These are phyloP conservation scores for Drosophila koepferae DNA, from an alignment of 2,888 invertebrate genomes.

Conservation along the genomic window DNA sequence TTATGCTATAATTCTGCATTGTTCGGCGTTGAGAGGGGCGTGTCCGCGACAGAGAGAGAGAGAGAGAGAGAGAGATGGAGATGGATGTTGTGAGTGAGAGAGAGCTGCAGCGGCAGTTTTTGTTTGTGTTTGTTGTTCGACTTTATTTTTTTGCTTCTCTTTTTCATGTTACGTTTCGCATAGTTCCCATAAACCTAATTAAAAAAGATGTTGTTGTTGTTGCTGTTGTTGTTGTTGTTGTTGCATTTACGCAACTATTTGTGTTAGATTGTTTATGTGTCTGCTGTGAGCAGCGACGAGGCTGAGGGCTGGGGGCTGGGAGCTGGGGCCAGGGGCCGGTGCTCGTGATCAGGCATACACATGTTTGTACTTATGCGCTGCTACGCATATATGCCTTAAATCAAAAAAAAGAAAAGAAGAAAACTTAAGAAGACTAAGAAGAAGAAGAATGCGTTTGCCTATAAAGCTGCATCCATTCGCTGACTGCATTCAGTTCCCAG, in stretches of 20 bases:
- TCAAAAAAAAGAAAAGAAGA: background rate
- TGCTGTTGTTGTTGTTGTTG: conserved; percentile 38
- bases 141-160: conserved; percentile 32
- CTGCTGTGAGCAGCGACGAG: background rate
- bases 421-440: background rate
- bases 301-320: too few relatives aligned
- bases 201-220: conserved; percentile 53
- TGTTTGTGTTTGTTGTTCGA: conserved; percentile 27
- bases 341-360: conserved; percentile 12
- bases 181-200: conserved; percentile 79
- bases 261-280: conserved; percentile 53
- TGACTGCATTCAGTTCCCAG: background rate
- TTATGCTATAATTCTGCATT: conserved; percentile 80
- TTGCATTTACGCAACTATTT: conserved; percentile 72
- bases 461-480: conserved; percentile 21
- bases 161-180: conserved; percentile 63
- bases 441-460: conserved; percentile 18
- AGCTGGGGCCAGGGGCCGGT: background rate
- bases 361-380: conserved; percentile 38
- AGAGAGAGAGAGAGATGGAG: background rate
- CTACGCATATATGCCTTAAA: conserved; percentile 37
- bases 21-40: conserved; percentile 33
- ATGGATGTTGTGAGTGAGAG: background rate
- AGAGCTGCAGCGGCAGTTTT: conserved; percentile 16
- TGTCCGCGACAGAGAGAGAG: background rate